Base-by-base conservation (phyloP, 2,888 invertebrate genomes). In the Trichopria drosophilae region DNA sequence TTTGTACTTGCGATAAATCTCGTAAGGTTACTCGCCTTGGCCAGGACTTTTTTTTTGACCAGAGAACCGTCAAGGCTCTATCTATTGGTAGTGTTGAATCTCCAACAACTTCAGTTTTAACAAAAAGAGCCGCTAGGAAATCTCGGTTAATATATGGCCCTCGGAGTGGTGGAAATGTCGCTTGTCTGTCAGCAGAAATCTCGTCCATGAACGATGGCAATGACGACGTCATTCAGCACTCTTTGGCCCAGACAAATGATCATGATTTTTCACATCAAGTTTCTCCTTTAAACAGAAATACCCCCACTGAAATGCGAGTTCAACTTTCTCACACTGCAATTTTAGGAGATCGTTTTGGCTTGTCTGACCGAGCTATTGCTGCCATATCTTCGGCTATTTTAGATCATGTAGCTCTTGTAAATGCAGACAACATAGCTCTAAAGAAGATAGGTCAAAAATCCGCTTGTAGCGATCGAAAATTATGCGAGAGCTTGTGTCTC, bases 91-190 rank as follows among this genome's bases (percentile, higher is more conserved):
- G 13, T 15, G 31, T 31, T 31, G 7, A 31, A 12, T 31, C 31
- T 31, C 13, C 31, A 31, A 31, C 31, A 31, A 31, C 31, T 31
- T 31, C 31, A 16, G 15, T 16, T 31, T 31, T 31, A 31, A 31
- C 12, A 15, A 31, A 31, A 31, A 31, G 31, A 31, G 31, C 31
- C 15, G 10, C 10, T n/a, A 31, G 31, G 10, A 31, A 31, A 31
- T 12, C 10, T 31, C 10, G 31, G 15, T 31, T 16, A 15, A 31
- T 16, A 31, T 15, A 16, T 31, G 31, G 31, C 31, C 31, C 13
- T n/a, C n/a, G n/a, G n/a, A n/a, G n/a, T n/a, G 31, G 31, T 16
- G 12, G 13, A 10, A 31, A 31, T 31, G 6, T 31, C 31, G 31
- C 31, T 15, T 10, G 31, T 16, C 15, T 16, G 31, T 31, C n/a